phyloP scores from a whole-genome alignment of 2,797 vertebrate species.

The Vultur gryphus region DNA sequence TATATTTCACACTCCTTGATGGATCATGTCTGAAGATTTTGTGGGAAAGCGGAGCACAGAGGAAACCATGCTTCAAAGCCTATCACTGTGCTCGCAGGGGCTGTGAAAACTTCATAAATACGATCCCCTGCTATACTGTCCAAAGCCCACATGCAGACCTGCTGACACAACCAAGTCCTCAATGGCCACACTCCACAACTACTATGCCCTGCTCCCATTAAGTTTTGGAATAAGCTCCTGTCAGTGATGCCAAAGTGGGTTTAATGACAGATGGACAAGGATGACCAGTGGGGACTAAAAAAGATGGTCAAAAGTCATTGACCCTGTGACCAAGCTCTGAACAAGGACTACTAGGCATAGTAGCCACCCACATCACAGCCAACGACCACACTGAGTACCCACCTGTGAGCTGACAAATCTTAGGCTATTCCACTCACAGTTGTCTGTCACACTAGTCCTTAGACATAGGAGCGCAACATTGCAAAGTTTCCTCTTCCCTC shows the following conservation, averaged over 20 bases:
- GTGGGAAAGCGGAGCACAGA: slow-evolving; percentile 7
- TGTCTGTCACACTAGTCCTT: background rate
- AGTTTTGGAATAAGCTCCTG: background rate
- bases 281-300: background rate
- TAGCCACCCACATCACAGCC: rapidly evolving
- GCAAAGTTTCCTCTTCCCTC: background rate
- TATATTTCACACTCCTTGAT: slow-evolving; percentile 33
- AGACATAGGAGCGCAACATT: background rate
- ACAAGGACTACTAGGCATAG: background rate
- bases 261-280: background rate
- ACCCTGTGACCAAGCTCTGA: background rate
- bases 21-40: slow-evolving; percentile 23
- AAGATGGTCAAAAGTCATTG: background rate
- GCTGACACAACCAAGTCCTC: background rate
- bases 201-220: rapidly evolving
- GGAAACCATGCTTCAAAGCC: background rate
- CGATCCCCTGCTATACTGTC: background rate
- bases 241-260: background rate
- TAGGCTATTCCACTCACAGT: background rate
- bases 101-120: background rate
- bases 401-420: background rate
- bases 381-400: rapidly evolving
- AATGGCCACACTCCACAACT: background rate
- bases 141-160: background rate
- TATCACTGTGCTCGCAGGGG: background rate